These are phyloP conservation scores for Cataglyphis albicans DNA, from an alignment of 2,888 invertebrate genomes.

Conservation along the genomic window DNA sequence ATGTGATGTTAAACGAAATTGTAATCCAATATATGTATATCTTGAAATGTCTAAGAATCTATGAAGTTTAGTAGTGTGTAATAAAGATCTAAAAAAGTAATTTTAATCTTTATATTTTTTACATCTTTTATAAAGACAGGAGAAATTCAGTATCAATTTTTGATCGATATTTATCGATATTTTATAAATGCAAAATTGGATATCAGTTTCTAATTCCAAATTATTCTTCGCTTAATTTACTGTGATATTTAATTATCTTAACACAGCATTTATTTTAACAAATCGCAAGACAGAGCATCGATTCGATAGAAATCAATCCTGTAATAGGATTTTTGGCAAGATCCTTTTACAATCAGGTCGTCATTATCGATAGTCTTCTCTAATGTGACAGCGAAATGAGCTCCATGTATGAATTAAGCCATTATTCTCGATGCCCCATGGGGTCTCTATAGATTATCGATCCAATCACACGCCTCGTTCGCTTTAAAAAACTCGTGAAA, in stretches of 20 bases:
- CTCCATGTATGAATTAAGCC: slow-evolving; percentile 75
- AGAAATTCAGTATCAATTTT: neutral
- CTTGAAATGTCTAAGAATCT: neutral
- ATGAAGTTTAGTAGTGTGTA: neutral
- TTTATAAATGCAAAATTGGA: neutral
- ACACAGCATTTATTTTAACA: neutral
- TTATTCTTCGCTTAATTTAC: neutral
- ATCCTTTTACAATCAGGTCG: slow-evolving; percentile 2
- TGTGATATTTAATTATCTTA: neutral
- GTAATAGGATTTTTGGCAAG: slow-evolving; percentile 60
- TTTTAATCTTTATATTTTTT: neutral
- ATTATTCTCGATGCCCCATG: slow-evolving; percentile 76
- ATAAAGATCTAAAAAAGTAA: slow-evolving; percentile 5
- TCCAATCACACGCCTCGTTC: slow-evolving; percentile 77
- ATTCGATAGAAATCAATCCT: neutral
- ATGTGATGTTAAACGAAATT: neutral
- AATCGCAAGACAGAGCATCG: slow-evolving; percentile 17
- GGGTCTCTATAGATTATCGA: slow-evolving; percentile 76
- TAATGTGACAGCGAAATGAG: slow-evolving; percentile 28
- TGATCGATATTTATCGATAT: too few species aligned
- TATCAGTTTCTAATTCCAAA: neutral
- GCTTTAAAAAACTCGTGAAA: slow-evolving; percentile 72
- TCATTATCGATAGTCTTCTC: slow-evolving; percentile 37
- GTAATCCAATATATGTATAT: neutral
- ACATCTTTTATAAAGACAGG: neutral